Evolutionary conservation across 2,888 invertebrate genomes (phyloP), one percentile per base, ranked within the genome.

Genomic region (Eurytoma adleriae): DNA sequence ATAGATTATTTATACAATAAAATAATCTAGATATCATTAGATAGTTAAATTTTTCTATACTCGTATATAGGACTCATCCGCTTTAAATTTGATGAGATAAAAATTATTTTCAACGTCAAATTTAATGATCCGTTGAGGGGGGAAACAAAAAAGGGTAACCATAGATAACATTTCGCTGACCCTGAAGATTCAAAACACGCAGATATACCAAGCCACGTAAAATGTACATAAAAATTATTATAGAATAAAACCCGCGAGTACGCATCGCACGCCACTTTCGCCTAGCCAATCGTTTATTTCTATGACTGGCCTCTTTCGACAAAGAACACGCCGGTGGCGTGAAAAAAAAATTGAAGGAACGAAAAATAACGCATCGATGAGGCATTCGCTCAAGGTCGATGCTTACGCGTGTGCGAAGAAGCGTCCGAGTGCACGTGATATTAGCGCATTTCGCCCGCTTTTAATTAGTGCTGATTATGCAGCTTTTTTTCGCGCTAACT

Each of bases 351-450:
- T 1, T 54, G 61, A 14, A 61, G 14, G 2, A 61, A 40, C 13
- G 14, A 16, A 14, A 64, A 18, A 64, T 56, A 20, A 56, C n/a
- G 48, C n/a, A 48, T 30, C 10, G 16, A 59, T 13, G 5, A 4
- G 16, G 12, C 27, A 10, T 13, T 16, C n/a, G 24, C 56, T 10
- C 48, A 52, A 48, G 66, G 61, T 10, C 56, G 50, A 16, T 3
- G 56, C n/a, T 20, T 59, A 27, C 57, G 24, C 67, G 24, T 24
- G 50, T n/a, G 16, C n/a, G 4, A 14, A 61, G 71, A 20, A 40
- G 50, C 57, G 27, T 59, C 57, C 40, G 5, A 40, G 30, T 4
- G 57, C 30, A 61, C 71, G 71, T 61, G 71, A 71, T 61, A 71
- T 71, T 71, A 71, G 50, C 20, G 61, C 61, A 61, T 71, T 71